Evolutionary conservation across 2,888 invertebrate genomes (phyloP).

Genomic region (Diabrotica balteata): DNA sequence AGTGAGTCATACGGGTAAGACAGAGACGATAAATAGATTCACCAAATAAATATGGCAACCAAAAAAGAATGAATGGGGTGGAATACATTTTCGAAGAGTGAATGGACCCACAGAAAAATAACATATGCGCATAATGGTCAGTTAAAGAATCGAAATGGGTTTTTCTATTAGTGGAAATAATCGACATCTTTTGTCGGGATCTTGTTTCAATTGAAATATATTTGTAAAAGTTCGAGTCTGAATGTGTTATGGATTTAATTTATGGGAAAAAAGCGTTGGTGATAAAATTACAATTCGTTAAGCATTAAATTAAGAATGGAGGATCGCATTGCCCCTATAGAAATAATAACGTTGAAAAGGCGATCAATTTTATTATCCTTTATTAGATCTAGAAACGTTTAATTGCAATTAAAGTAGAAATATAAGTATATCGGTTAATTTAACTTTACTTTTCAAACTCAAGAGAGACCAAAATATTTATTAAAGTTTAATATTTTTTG

Average conservation of each 20-base stretch:
- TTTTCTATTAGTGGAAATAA: slow-evolving; percentile 34
- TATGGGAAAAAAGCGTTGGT: slow-evolving; percentile 20
- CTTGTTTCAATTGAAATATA: slow-evolving; percentile 28
- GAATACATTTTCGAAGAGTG: slow-evolving; percentile 23
- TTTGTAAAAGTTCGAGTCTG: slow-evolving; percentile 22
- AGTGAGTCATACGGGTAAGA: slow-evolving; percentile 26
- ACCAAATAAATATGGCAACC: slow-evolving; percentile 28
- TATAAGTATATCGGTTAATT: too few relatives aligned
- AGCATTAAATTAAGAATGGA: slow-evolving; percentile 16
- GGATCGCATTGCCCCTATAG: slow-evolving; percentile 19
- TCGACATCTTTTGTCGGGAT: slow-evolving; percentile 30
- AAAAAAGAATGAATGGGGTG: slow-evolving; percentile 30
- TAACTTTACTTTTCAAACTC: too few relatives aligned
- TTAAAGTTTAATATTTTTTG: too few relatives aligned
- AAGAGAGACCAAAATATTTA: too few relatives aligned
- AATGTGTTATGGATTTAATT: slow-evolving; percentile 19
- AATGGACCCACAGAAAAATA: slow-evolving; percentile 37
- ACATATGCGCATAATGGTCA: slow-evolving; percentile 38
- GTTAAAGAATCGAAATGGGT: slow-evolving; percentile 35
- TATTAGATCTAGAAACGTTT: too few relatives aligned
- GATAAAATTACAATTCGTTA: slow-evolving; percentile 20
- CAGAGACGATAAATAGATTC: slow-evolving; percentile 25
- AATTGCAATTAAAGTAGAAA: too few relatives aligned
- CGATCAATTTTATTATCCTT: too few relatives aligned
- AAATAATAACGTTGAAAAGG: too few relatives aligned